Evolutionary conservation across 37 sponge, comb jelly and placozoan genomes (phyloP).

Genomic region (Bolinopsis microptera): DNA sequence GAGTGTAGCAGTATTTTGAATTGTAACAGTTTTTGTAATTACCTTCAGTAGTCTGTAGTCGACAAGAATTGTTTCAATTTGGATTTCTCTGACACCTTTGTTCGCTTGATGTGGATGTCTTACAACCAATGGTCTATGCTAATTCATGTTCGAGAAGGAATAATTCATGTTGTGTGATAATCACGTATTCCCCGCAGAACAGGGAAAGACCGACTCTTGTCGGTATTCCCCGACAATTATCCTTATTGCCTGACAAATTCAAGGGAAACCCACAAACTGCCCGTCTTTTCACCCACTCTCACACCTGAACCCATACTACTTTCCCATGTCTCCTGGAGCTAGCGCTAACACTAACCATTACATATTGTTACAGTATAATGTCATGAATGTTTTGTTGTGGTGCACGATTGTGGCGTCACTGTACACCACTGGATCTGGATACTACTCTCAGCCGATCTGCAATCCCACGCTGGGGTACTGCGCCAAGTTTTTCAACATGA

Average conservation of each 20-base stretch:
- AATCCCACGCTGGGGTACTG: slow-evolving; percentile 43
- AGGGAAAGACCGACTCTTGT: neutral
- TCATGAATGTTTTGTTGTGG: neutral
- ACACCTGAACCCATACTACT: neutral
- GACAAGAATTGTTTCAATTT: neutral
- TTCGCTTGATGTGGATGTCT: neutral
- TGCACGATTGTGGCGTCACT: neutral
- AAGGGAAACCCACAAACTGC: neutral
- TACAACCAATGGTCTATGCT: too few species aligned
- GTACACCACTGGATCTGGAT: neutral
- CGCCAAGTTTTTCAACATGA: slow-evolving; percentile 11
- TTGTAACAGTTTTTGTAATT: neutral
- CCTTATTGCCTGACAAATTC: neutral
- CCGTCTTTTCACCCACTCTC: neutral
- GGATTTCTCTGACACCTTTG: neutral
- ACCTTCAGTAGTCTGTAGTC: neutral
- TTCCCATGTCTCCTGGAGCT: neutral
- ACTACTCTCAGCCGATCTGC: neutral
- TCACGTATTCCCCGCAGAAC: neutral
- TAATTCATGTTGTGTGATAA: neutral
- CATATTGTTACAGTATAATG: neutral
- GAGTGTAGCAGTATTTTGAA: neutral
- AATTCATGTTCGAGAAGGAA: neutral
- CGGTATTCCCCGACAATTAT: neutral
- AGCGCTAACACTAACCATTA: neutral